Percentiles rank a stretch among this genome's conserved stretches.
These are phyloP conservation scores for Nyctalus aviator DNA, from an alignment of 2,797 vertebrate species.

Conservation along the genomic window DNA sequence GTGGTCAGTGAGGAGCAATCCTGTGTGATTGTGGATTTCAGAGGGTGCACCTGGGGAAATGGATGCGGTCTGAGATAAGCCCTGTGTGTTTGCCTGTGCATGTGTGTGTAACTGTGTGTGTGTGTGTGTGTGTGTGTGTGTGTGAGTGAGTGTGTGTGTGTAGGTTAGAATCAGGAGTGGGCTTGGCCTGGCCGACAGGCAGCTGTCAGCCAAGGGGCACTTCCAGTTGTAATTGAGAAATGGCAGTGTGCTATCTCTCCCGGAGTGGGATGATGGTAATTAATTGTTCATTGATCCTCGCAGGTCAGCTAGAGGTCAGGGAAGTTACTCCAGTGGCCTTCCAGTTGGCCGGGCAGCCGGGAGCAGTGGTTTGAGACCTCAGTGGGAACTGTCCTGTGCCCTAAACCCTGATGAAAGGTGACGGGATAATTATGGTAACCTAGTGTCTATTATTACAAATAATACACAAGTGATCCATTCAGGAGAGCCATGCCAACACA, in stretches of 20 bases:
- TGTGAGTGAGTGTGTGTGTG: neutral
- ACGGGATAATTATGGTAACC: slow-evolving; percentile 74
- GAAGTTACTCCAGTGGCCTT: slow-evolving; percentile 74
- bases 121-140: too few relatives aligned
- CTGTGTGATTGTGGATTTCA: neutral
- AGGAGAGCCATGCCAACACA: neutral
- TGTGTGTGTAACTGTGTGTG: neutral
- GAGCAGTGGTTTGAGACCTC: slow-evolving; percentile 56
- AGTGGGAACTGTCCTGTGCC: slow-evolving; percentile 65
- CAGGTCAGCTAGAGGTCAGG: slow-evolving; percentile 80
- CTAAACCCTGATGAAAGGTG: slow-evolving; percentile 71
- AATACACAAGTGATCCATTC: slow-evolving; percentile 30
- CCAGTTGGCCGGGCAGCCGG: slow-evolving; percentile 54
- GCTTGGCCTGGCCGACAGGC: slow-evolving; percentile 72
- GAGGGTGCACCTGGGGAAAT: neutral
- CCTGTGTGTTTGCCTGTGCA: accelerated
- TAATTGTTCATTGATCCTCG: slow-evolving; percentile 89
- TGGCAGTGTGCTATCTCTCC: slow-evolving; percentile 81
- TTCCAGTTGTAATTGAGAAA: slow-evolving; percentile 86
- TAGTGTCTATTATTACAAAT: slow-evolving; percentile 66
- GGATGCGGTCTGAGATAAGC: neutral
- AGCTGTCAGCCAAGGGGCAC: slow-evolving; percentile 84
- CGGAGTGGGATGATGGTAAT: slow-evolving; percentile 86
- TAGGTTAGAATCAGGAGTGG: slow-evolving; percentile 17
- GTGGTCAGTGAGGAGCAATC: neutral